Conservation (phyloP, 2,113 vertebrate genomes). For the Perccottus glenii region DNA sequence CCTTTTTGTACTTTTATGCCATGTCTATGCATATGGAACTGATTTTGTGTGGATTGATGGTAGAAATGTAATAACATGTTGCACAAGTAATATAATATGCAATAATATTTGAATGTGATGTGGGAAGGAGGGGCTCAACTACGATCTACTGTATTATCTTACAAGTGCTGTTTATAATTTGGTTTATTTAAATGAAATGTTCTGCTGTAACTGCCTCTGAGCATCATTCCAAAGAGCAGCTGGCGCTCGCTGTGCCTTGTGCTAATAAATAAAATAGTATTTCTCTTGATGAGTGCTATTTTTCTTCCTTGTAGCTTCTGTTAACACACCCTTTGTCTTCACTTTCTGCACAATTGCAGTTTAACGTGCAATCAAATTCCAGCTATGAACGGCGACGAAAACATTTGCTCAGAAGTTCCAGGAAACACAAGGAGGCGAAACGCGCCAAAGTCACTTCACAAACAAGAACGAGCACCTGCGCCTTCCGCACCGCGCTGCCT, state of each 20-base stretch:
- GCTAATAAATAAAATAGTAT: slow-evolving; percentile 55
- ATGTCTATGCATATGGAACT: neutral
- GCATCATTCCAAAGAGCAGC: slow-evolving; percentile 44
- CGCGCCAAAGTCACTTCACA: slow-evolving; percentile 27
- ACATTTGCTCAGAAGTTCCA: slow-evolving; percentile 28
- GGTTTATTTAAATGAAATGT: slow-evolving; percentile 33
- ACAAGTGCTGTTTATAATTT: slow-evolving; percentile 10
- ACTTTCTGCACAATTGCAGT: neutral
- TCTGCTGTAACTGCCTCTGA: slow-evolving; percentile 38
- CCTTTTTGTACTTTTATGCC: neutral
- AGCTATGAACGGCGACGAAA: slow-evolving; percentile 15
- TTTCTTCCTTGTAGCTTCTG: slow-evolving; percentile 20
- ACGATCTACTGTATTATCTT: slow-evolving; percentile 30
- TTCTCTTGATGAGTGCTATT: slow-evolving; percentile 25
- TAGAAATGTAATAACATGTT: neutral
- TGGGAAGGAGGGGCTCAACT: neutral
- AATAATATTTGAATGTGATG: neutral
- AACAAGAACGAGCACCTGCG: slow-evolving; percentile 45
- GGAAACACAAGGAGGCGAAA: slow-evolving; percentile 18
- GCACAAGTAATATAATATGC: neutral
- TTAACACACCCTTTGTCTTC: slow-evolving; percentile 20
- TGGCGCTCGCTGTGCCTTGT: slow-evolving; percentile 36
- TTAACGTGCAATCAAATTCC: slow-evolving; percentile 28
- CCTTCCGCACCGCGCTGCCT: slow-evolving; percentile 20
- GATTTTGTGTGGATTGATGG: neutral